A percentile compares a stretch with the other conserved stretches of the same genome.
Evolutionary conservation across 2,888 invertebrate genomes (phyloP).

Genomic region (Eupithecia insigniata): DNA sequence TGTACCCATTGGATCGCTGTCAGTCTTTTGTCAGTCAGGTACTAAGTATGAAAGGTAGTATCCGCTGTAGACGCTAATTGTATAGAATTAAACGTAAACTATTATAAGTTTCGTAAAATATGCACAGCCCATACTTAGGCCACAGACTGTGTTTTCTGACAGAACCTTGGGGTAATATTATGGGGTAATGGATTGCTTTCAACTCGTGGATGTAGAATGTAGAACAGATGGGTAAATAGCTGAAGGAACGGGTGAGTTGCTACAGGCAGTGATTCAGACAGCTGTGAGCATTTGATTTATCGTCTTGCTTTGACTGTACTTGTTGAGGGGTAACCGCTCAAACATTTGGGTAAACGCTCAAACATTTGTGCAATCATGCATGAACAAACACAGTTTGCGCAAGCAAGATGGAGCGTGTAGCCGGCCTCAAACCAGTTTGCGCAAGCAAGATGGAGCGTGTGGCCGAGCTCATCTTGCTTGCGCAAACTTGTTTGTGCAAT

Average conservation of each 20-base stretch:
- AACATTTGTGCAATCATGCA: background rate
- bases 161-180: slow-evolving; percentile 26
- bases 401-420: too few species aligned
- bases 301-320: slow-evolving; percentile 7
- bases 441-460: too few species aligned
- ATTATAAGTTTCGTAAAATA: background rate
- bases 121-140: background rate
- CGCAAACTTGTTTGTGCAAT: too few species aligned
- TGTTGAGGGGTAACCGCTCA: background rate
- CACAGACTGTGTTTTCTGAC: slow-evolving; percentile 18
- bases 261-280: slow-evolving; percentile 24
- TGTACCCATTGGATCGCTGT: background rate
- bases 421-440: too few species aligned
- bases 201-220: slow-evolving; percentile 25
- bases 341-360: too few species aligned
- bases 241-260: background rate
- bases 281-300: slow-evolving; percentile 29
- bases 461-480: too few species aligned
- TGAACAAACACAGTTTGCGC: too few species aligned
- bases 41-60: background rate
- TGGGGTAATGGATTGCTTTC: slow-evolving; percentile 33
- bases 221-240: slow-evolving; percentile 22
- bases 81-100: background rate
- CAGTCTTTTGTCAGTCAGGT: too few species aligned
- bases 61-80: background rate